A percentile compares a stretch with the other conserved stretches of the same genome.
phyloP scores from a whole-genome alignment of 2,113 vertebrate species.

The Tenebrosternarchus preto region DNA sequence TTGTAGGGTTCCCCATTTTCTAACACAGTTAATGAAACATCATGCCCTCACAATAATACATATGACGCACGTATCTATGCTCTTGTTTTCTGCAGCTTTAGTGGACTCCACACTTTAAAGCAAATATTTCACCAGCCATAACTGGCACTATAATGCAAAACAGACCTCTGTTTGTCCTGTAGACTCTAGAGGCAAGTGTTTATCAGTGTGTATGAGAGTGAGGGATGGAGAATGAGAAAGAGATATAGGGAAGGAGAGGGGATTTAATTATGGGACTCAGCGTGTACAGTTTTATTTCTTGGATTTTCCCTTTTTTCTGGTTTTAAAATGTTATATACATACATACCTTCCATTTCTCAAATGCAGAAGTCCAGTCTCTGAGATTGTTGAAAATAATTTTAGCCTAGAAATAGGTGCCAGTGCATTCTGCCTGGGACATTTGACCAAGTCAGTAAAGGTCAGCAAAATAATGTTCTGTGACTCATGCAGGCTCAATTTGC shows the following conservation, averaged over 20 bases:
- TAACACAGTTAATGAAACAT: not conserved
- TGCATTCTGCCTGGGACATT: not conserved
- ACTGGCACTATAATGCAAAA: slow-evolving; percentile 37
- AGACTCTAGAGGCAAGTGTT: not conserved
- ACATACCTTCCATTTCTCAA: too few species aligned
- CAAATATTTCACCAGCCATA: slow-evolving; percentile 34
- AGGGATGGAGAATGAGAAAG: not conserved
- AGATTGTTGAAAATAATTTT: not conserved
- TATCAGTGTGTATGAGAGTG: not conserved
- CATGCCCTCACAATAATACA: too few species aligned
- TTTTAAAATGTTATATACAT: too few species aligned
- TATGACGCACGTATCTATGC: not conserved
- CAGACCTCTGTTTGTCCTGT: slow-evolving; percentile 25
- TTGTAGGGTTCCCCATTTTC: not conserved
- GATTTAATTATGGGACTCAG: too few species aligned
- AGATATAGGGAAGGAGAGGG: not conserved
- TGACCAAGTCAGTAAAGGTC: slow-evolving; percentile 11
- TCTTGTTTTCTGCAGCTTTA: not conserved
- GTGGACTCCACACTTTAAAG: slow-evolving; percentile 21
- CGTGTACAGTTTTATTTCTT: too few species aligned
- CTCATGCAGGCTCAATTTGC: not conserved
- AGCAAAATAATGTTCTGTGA: not conserved
- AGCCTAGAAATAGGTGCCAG: not conserved
- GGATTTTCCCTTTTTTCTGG: too few species aligned
- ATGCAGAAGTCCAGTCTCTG: too few species aligned